Percentiles rank a stretch among this genome's conserved stretches.
Conservation (phyloP, 1,140 invertebrate genomes). For the Zaprionus taronus region DNA sequence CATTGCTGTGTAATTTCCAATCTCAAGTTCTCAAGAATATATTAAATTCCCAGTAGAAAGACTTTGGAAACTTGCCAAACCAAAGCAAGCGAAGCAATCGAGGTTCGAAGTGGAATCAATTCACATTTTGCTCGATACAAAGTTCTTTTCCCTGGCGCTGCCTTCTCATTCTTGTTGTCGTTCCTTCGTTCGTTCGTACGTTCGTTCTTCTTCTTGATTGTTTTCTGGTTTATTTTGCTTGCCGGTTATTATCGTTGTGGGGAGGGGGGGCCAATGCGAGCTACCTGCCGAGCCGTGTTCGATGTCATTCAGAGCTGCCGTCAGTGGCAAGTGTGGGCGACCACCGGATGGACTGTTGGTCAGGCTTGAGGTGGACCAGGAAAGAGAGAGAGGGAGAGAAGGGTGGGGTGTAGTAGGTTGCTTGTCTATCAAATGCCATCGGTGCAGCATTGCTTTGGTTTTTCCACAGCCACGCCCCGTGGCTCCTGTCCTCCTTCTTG, state of each 20-base stretch:
- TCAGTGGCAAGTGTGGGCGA: constrained; percentile 11
- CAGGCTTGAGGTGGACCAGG: constrained; percentile 26
- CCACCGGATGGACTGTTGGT: constrained; percentile 37
- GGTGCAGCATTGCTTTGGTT: constrained; percentile 24
- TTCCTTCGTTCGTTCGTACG: neutral
- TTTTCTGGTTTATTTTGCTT: constrained; percentile 27
- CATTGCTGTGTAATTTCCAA: neutral
- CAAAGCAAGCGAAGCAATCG: neutral
- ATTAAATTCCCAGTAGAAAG: neutral
- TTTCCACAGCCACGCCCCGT: constrained; percentile 7
- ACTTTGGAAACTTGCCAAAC: neutral
- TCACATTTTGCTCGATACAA: constrained; percentile 6
- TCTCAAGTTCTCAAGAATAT: neutral
- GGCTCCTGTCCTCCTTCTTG: constrained; percentile 13
- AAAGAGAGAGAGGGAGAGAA: neutral
- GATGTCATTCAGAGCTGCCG: constrained; percentile 8
- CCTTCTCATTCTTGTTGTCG: neutral
- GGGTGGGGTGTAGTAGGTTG: neutral
- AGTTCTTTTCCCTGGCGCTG: neutral
- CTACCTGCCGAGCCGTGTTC: constrained; percentile 10
- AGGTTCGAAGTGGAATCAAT: constrained; percentile 4
- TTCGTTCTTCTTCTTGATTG: constrained; percentile 5
- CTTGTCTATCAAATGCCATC: constrained; percentile 61
- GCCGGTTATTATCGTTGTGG: constrained; percentile 26
- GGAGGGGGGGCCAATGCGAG: neutral